phyloP scores from a whole-genome alignment of 2,888 invertebrate genomes.

The Pomacea canaliculata region DNA sequence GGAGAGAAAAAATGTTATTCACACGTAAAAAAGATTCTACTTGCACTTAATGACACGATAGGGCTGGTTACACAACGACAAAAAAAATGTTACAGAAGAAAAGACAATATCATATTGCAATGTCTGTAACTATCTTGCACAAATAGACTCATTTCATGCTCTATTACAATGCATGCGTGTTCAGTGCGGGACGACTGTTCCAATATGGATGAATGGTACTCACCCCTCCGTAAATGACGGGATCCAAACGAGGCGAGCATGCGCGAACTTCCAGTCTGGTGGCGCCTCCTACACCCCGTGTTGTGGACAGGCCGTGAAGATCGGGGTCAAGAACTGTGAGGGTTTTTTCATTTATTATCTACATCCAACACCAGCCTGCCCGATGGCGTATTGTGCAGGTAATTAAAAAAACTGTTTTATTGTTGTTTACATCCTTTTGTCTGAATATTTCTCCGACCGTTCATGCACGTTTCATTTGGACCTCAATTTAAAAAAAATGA shows the following conservation, averaged over 20 bases:
- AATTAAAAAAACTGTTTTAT: no score
- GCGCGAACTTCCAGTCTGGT: constrained; percentile 16
- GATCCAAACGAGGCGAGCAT: constrained; percentile 15
- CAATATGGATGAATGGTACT: constrained; percentile 33
- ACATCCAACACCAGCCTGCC: constrained; percentile 18
- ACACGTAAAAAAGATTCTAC: no score
- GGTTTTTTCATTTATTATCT: constrained; percentile 23
- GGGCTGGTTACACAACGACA: no score
- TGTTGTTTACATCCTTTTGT: no score
- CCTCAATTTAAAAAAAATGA: no score
- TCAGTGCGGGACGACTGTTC: constrained; percentile 31
- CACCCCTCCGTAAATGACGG: constrained; percentile 23
- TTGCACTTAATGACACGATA: no score
- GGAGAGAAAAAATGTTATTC: no score
- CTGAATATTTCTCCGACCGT: not conserved
- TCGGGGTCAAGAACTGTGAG: constrained; percentile 24
- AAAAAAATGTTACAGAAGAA: no score
- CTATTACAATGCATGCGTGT: not conserved
- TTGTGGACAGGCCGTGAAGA: constrained; percentile 18
- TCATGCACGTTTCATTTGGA: not conserved
- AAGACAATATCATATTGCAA: no score
- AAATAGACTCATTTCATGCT: not conserved
- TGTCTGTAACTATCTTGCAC: no score
- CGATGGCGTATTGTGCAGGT: constrained; percentile 26
- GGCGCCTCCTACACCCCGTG: not conserved